Conservation (phyloP, 2,888 invertebrate species). For the Plusia festucae region DNA sequence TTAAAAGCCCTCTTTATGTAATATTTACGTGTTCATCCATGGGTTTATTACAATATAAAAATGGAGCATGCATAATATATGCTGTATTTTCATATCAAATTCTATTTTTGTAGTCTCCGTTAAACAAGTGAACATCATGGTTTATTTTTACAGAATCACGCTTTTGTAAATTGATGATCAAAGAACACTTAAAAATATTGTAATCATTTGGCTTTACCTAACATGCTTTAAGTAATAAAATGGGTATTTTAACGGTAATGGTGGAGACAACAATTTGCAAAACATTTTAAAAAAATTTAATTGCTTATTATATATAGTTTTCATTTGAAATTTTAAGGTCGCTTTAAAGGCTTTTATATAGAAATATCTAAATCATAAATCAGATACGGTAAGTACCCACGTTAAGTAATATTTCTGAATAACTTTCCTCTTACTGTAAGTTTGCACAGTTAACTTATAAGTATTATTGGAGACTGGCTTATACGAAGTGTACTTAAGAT, state of each 20-base stretch:
- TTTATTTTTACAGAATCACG: background rate
- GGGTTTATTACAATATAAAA: background rate
- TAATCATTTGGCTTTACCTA: no score
- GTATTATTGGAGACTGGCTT: constrained; percentile 18
- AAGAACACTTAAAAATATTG: no score
- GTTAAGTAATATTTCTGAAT: constrained; percentile 7
- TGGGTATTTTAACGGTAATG: no score
- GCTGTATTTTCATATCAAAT: constrained; percentile 5
- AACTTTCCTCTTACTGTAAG: constrained; percentile 11
- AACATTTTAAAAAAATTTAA: no score
- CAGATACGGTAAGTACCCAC: background rate
- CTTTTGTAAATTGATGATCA: background rate
- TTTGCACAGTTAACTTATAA: constrained; percentile 29
- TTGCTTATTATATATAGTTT: no score
- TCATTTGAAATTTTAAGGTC: background rate
- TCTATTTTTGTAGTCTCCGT: background rate
- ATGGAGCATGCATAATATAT: background rate
- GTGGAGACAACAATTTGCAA: no score
- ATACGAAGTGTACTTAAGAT: constrained; percentile 26
- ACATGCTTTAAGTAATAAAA: no score
- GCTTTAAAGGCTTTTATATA: background rate
- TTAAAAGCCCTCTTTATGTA: background rate
- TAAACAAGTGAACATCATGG: background rate
- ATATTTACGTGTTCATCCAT: constrained; percentile 6
- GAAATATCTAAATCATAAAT: background rate